Base-by-base conservation (phyloP, 92 coral and sea anemone species). In the Epizoanthus illoricatus region DNA sequence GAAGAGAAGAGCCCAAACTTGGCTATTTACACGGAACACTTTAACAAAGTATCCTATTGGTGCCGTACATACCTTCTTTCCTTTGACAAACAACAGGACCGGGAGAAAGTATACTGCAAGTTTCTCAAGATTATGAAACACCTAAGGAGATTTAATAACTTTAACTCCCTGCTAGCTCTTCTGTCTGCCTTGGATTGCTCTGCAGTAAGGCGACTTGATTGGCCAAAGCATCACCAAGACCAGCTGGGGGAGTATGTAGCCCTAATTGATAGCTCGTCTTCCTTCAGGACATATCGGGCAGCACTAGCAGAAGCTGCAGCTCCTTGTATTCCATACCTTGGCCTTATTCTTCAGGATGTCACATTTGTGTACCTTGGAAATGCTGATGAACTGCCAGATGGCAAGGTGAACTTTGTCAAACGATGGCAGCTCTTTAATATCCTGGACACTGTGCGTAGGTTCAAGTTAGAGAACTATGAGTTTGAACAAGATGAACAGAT, bases 31-130 rank as follows among this genome's bases (percentile, higher is more conserved):
- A 97, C 99, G 3, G 99, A 97, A 71, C 96, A 97, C 68, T 97
- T 97, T 84, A 97, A 97, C 90, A 94, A 94, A 60, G 98, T 97
- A 70, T 97, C 99, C 21, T 97, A 97, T 81, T 97, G 99, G 99
- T 88, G 92, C 19, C 98, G 99, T 33, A 91, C 98, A 7, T 92
- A 97, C 75, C 87, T 97, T 58, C 91, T 97, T 18, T 93, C 98
- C 9, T 97, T 97, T 84, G 98, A 94, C 81, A 94, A 94, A 69
- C 94, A 80, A 63, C 94, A 90, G 62, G 99, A 97, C 79, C 73
- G 99, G 39, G 99, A 97, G 91, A 89, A 94, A 71, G 93, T 88
- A 23, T 97, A 97, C 73, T 75, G 79, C 67, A 94, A 97, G 83
- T 97, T 97, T 65, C 90, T 97, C 60, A 97, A 94, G 89, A 92